Evolutionary conservation across 1,140 invertebrate species (phyloP), one percentile per base, ranked within the genome.

Genomic region (Diabrotica virgifera): DNA sequence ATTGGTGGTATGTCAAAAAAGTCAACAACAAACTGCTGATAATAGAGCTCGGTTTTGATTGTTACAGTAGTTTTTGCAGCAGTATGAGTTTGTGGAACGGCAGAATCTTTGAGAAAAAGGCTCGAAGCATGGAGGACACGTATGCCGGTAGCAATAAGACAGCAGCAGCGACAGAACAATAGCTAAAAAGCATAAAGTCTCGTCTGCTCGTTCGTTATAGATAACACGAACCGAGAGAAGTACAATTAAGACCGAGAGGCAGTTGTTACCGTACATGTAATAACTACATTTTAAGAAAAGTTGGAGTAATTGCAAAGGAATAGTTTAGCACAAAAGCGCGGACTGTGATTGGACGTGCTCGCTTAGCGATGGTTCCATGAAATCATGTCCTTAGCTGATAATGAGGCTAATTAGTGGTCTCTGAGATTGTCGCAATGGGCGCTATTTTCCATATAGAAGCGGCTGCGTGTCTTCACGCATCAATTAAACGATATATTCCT

Each of bases 351-450:
- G 72, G 72, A 59, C 72, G 64, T 50, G 62, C 64, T 38, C 54
- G 35, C 56, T 46, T 46, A 35, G 64, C 70, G 66, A 67, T 68
- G 70, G 57, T 74, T 76, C 74, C 71, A 67, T 72, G 73, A 74
- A 75, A 71, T 70, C 65, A 71, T 73, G 68, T 72, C 64, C 65
- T 70, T 74, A 70, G 70, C 72, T 69, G 70, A 70, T 76, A 76
- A 76, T 76, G 74, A 67, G 64, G 54, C 72, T 74, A 76, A 76
- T 76, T 76, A 76, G 73, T 62, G 59, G 69, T 59, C 69, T 74
- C 74, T 71, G 74, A 74, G 74, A 76, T 76, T 76, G 74, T 73
- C 74, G 74, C 74, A 72, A 76, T 76, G 74, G 74, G 73, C 70
- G 74, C 73, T 73, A 65, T 57, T 71, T 71, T 69, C 74, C 74